phyloP scores from a whole-genome alignment of 2,888 invertebrate genomes.

The Timema cristinae region DNA sequence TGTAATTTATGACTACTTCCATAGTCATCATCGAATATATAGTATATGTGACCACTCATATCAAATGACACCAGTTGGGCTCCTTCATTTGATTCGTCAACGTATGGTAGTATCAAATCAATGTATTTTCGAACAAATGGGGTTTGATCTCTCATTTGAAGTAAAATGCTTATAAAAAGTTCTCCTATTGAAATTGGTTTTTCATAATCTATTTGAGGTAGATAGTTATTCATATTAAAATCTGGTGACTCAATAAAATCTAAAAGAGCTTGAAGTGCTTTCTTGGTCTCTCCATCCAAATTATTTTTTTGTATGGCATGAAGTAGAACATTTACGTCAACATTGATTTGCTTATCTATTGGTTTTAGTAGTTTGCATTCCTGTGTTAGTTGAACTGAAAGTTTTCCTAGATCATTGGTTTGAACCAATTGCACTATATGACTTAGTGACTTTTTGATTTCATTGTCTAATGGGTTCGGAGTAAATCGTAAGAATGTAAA shows the following conservation, averaged over 20 bases:
- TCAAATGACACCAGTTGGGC: too few species aligned
- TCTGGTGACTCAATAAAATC: constrained; percentile 6
- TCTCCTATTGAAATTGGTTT: constrained; percentile 16
- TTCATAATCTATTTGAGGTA: constrained; percentile 16
- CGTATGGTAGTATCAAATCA: not conserved
- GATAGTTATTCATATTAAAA: constrained; percentile 12
- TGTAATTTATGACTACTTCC: too few species aligned
- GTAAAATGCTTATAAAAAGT: constrained; percentile 11
- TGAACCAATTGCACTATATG: constrained; percentile 5
- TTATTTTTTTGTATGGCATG: constrained; percentile 2
- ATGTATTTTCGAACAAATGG: constrained; percentile 3
- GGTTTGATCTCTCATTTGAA: constrained; percentile 13
- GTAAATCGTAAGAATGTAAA: constrained; percentile 18
- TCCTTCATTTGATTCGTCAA: constrained; percentile 13
- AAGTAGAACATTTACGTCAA: not conserved
- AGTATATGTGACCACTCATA: too few species aligned
- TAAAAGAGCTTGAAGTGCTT: not conserved
- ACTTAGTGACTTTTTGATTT: not conserved
- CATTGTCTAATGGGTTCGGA: not conserved
- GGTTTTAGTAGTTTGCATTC: constrained; percentile 12
- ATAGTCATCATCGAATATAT: too few species aligned
- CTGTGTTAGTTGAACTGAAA: not conserved
- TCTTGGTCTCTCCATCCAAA: not conserved
- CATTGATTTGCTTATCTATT: not conserved
- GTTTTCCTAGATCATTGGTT: not conserved